A percentile compares a stretch with the other conserved stretches of the same genome.
Evolutionary conservation across 2,113 vertebrate species (phyloP).

Genomic region (Donacobius atricapilla): DNA sequence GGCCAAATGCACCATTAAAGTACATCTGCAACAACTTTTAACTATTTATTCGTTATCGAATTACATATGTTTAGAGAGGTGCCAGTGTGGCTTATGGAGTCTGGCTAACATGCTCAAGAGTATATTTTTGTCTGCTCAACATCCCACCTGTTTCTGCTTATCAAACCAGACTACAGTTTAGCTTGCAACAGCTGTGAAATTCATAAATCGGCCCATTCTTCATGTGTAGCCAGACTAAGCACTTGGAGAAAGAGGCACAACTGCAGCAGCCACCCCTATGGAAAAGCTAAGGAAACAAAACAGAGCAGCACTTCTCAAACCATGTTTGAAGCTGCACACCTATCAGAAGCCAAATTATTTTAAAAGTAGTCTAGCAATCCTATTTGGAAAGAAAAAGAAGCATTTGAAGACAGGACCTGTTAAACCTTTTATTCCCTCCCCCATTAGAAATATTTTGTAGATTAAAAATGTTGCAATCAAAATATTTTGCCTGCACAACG

Average conservation of each 20-base stretch:
- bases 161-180: conserved; percentile 42
- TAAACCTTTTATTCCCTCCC: not conserved
- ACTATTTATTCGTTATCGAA: conserved; percentile 41
- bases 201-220: conserved; percentile 50
- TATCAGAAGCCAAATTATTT: conserved; percentile 7
- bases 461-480: not conserved
- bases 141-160: conserved; percentile 68
- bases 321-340: not conserved
- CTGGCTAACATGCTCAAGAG: not conserved
- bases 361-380: not conserved
- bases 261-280: not conserved
- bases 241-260: not conserved
- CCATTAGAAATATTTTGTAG: not conserved
- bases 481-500: not conserved
- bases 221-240: conserved; percentile 10
- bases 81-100: conserved; percentile 39
- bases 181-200: conserved; percentile 58
- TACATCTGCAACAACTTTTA: conserved; percentile 6
- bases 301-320: not conserved
- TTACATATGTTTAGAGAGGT: conserved; percentile 43
- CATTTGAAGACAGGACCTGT: not conserved
- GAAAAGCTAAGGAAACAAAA: conserved; percentile 2
- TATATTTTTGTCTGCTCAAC: conserved; percentile 65
- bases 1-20: not conserved
- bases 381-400: not conserved